Base-by-base conservation (phyloP, 2,888 invertebrate genomes). In the Calameuta filiformis region DNA sequence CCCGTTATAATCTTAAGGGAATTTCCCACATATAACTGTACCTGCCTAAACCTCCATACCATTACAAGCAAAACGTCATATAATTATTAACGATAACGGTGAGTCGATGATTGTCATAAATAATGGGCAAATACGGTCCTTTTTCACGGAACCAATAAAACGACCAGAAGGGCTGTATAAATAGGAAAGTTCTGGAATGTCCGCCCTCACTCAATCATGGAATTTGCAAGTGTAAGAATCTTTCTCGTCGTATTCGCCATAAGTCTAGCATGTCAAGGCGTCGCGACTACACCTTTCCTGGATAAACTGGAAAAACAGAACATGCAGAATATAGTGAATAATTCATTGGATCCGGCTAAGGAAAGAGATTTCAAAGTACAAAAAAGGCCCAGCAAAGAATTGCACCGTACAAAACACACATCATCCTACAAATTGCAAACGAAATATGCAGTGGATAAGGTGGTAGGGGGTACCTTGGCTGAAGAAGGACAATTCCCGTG, bases 401-500 rank as follows among this genome's bases (percentile, higher is more conserved):
- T 56, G 23, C 56, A 23, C 1, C 23, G 23, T 23, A 23, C 23
- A 15, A 56, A 23, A 2, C 23, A 56, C 23, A 23, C 9, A 56
- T 9, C 9, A 9, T 56, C 23, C 56, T 56, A 56, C 56, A 12
- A 71, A 71, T 31, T 12, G 33, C 3, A 15, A 31, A 71, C 71
- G 71, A 30, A 75, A 33, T 37, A 73, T 69, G 33, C 31, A n/a
- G 74, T 69, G 69, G 56, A 35, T 23, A 37, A 77, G 75, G 81
- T 85, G 75, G 77, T 69, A 11, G 86, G 85, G 31, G 86, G 87
- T 37, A 15, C 30, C 23, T 81, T 79, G 11, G 87, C 84, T 0
- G 31, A 11, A 0, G 68, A 34, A 0, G 82, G 83, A 33, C 84
- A 86, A 35, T 88, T 85, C 69, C 87, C 88, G 3, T 88, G 86